Evolutionary conservation across 1,140 invertebrate species (phyloP).

Genomic region (Pinna nobilis): DNA sequence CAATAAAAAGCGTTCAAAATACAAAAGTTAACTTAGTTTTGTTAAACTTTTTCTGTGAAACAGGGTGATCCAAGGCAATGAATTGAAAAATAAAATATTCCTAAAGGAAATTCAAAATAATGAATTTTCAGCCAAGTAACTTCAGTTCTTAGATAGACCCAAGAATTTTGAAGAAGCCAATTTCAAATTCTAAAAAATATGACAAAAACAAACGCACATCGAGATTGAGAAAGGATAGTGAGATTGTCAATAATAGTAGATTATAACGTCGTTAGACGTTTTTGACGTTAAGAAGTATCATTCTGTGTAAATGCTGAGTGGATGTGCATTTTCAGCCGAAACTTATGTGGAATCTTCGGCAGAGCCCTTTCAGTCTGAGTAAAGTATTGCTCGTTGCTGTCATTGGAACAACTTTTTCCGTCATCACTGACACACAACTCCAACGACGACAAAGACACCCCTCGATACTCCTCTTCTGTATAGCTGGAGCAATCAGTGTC

Average conservation of each 20-base stretch:
- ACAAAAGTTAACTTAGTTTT: no score
- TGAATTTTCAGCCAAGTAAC: no score
- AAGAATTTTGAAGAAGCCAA: no score
- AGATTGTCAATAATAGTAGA: background rate
- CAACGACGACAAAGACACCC: background rate
- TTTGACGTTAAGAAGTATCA: background rate
- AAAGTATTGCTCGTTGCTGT: no score
- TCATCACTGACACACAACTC: background rate
- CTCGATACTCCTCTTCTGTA: constrained; percentile 2
- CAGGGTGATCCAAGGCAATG: no score
- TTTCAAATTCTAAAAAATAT: no score
- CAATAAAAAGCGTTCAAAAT: no score
- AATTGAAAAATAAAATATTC: no score
- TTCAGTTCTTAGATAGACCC: no score
- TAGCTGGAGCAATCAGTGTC: constrained; percentile 1
- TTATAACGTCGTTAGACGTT: background rate
- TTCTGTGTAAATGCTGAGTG: constrained; percentile 25
- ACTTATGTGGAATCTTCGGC: constrained; percentile 18
- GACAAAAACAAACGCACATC: background rate
- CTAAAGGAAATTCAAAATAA: no score
- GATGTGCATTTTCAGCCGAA: constrained; percentile 20
- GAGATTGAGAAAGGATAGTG: background rate
- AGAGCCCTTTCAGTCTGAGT: no score
- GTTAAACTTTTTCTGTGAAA: no score
- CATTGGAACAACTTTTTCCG: background rate